Evolutionary conservation across 2,888 invertebrate genomes (phyloP).

Genomic region (Xylota segnis): DNA sequence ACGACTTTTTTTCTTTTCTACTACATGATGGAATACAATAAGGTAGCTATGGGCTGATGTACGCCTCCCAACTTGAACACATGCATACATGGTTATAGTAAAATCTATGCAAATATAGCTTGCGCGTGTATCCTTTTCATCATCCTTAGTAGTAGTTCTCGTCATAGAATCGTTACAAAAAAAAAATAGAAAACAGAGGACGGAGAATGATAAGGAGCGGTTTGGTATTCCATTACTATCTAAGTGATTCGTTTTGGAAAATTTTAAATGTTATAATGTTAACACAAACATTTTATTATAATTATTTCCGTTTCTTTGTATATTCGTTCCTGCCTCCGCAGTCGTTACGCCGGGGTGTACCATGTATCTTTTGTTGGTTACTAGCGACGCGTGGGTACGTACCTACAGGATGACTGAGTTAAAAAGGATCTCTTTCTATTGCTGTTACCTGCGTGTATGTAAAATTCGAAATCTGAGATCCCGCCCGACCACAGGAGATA

Average conservation of each 20-base stretch:
- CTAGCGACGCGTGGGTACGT: background rate
- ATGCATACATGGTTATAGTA: background rate
- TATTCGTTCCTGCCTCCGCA: background rate
- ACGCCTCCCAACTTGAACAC: background rate
- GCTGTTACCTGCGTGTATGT: slow-evolving; percentile 15
- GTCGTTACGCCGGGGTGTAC: slow-evolving; percentile 1
- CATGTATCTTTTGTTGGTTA: slow-evolving; percentile 16
- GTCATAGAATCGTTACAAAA: background rate
- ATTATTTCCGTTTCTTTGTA: slow-evolving; percentile 34
- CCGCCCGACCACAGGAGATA: slow-evolving; percentile 35
- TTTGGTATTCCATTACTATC: background rate
- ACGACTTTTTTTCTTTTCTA: background rate
- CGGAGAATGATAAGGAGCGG: background rate
- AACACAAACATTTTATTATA: slow-evolving; percentile 38
- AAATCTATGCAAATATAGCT: slow-evolving; percentile 14
- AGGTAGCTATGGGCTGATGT: slow-evolving; percentile 6
- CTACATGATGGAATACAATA: slow-evolving; percentile 17
- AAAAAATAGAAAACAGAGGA: background rate
- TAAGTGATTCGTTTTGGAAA: slow-evolving; percentile 23
- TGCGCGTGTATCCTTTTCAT: slow-evolving; percentile 8
- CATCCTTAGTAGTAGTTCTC: slow-evolving; percentile 8
- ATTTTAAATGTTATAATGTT: slow-evolving; percentile 33
- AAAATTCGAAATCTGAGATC: slow-evolving; percentile 36
- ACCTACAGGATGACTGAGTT: slow-evolving; percentile 13
- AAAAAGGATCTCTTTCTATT: slow-evolving; percentile 30